phyloP scores from a whole-genome alignment of 2,113 vertebrate species.

The Solenodon paradoxus region DNA sequence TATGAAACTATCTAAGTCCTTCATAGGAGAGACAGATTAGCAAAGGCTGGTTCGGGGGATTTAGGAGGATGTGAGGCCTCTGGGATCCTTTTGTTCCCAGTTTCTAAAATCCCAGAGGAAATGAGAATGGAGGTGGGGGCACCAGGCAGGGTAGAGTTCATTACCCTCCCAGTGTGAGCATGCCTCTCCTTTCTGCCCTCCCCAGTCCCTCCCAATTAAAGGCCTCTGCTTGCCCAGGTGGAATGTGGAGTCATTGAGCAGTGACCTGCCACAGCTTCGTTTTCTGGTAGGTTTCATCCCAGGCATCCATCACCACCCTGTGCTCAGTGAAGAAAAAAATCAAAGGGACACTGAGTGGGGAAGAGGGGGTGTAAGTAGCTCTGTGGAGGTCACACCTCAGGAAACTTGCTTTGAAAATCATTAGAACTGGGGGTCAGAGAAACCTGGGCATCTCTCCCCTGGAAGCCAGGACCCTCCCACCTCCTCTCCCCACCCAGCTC shows the following conservation, averaged over 20 bases:
- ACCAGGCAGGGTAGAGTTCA: background rate
- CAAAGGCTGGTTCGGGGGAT: background rate
- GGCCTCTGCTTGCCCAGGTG: constrained; percentile 30
- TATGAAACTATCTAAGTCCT: background rate
- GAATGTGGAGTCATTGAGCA: constrained; percentile 65
- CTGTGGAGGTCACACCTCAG: background rate
- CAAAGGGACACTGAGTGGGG: constrained; percentile 65
- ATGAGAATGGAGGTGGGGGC: background rate
- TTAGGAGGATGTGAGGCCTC: background rate
- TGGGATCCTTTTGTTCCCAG: background rate
- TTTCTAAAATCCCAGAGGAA: background rate
- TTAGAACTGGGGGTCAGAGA: background rate
- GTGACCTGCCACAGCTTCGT: constrained; percentile 66
- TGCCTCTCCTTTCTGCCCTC: background rate
- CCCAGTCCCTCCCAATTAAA: background rate
- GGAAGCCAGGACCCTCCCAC: background rate
- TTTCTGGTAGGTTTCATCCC: constrained; percentile 78
- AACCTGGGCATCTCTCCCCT: background rate
- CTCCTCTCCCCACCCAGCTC: background rate
- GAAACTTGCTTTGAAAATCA: background rate
- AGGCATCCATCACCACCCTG: constrained; percentile 75
- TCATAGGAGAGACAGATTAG: background rate
- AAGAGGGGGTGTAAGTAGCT: constrained; percentile 9
- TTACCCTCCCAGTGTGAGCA: no score
- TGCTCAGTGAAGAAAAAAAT: constrained; percentile 58